Conservation (phyloP, 1,140 invertebrate genomes). For the Papilio helenus region DNA sequence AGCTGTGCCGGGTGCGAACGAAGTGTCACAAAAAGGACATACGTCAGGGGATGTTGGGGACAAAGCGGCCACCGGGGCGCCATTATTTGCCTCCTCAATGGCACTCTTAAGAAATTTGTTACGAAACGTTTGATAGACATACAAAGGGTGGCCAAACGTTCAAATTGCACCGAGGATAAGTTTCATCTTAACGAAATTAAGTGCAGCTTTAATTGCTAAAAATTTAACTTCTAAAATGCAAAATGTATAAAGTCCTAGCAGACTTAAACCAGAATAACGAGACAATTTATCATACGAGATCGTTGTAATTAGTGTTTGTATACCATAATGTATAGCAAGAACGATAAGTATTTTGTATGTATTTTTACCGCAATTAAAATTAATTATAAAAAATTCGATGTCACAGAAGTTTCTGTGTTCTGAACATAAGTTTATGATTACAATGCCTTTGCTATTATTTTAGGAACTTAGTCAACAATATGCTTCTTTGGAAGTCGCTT, state of each 20-base stretch:
- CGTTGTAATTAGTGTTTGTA: too few relatives aligned
- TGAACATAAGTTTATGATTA: too few relatives aligned
- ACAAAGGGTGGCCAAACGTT: background rate
- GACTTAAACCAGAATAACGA: background rate
- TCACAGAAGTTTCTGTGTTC: too few relatives aligned
- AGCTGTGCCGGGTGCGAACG: constrained; percentile 55
- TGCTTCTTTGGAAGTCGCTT: background rate
- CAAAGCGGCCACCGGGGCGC: constrained; percentile 64
- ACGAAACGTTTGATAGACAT: constrained; percentile 66
- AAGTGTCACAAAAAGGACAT: constrained; percentile 66
- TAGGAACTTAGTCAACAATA: background rate
- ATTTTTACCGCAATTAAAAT: background rate
- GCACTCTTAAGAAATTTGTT: constrained; percentile 76
- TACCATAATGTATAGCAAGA: too few relatives aligned
- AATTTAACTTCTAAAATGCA: background rate
- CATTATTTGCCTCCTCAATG: constrained; percentile 64
- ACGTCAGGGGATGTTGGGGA: constrained; percentile 62
- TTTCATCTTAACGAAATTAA: background rate
- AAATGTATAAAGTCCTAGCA: background rate
- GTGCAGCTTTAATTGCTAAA: background rate
- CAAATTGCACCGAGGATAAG: background rate
- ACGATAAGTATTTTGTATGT: background rate
- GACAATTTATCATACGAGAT: too few relatives aligned
- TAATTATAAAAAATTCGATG: background rate
- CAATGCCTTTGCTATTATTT: too few relatives aligned